Evolutionary conservation across 1,140 invertebrate genomes (phyloP), one percentile per base, ranked within the genome.

Genomic region (Drosophila ohnishii): DNA sequence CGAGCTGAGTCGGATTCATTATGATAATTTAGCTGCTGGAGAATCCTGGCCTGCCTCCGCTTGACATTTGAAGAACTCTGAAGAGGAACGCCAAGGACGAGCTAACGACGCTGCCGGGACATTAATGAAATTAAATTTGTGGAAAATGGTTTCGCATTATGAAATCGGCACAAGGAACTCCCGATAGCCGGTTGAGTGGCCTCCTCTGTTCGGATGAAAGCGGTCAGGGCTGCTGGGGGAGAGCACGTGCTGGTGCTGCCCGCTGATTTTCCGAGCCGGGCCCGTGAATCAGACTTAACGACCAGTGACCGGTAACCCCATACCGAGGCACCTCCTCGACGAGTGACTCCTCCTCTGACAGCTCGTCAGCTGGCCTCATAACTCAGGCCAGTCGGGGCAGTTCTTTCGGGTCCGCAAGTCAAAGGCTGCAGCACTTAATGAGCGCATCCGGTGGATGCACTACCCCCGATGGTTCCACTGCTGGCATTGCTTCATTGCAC

Each of bases 401-500:
- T 73, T 61, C 69, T 62, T 66, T 69, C 65, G 65, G 65, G 65
- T 66, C 37, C 16, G 65, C 63, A 67, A 76, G 74, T 69, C 75
- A 84, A 83, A 86, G 79, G 83, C 83, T 85, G 62, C 58, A 79
- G 76, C 71, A 65, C 80, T 87, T 87, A 87, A 87, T 88, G 84
- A 88, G 85, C 61, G 61, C 80, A 88, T 88, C 84, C 84, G 84
- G 84, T 66, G 47, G 51, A 55, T 76, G 63, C 58, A 64, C 59
- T 39, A 28, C 51, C 60, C 50, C 45, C 25, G 50, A 39, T 69
- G 44, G 75, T 66, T 53, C 51, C 51, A 53, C 51, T 53, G 51
- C 72, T 80, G 76, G 84, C 83, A 83, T 88, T 88, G 84, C 84
- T 88, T 88, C 76, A 88, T 88, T 88, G 84, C 84, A 88, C 85